Percentiles rank a stretch among this genome's conserved stretches.
Evolutionary conservation across 2,113 vertebrate genomes (phyloP).

Genomic region (Callopanchax toddi): DNA sequence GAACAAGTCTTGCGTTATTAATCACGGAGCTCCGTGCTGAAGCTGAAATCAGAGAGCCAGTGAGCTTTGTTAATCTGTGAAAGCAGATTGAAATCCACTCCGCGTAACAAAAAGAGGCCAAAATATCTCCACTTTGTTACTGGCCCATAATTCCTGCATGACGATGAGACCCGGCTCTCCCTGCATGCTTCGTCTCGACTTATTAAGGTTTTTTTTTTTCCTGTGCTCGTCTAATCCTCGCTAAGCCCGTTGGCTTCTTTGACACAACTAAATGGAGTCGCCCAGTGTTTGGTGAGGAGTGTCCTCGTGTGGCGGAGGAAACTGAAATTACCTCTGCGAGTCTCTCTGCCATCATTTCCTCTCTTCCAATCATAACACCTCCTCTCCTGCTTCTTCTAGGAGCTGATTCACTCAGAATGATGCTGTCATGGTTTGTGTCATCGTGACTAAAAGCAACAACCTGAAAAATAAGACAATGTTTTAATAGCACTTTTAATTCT

Average conservation of each 20-base stretch:
- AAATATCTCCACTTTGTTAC: slow-evolving; percentile 25
- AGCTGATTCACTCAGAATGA: slow-evolving; percentile 19
- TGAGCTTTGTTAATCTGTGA: slow-evolving; percentile 1
- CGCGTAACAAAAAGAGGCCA: background rate
- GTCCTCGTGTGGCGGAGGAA: slow-evolving; percentile 36
- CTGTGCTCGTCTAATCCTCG: slow-evolving; percentile 37
- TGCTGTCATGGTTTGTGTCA: background rate
- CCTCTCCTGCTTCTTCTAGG: background rate
- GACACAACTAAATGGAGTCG: slow-evolving; percentile 36
- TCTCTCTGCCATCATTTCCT: background rate
- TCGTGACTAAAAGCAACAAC: background rate
- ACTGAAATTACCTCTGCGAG: slow-evolving; percentile 35
- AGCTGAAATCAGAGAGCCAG: background rate
- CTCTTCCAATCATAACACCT: slow-evolving; percentile 3
- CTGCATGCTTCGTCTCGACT: slow-evolving; percentile 24
- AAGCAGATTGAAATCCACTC: slow-evolving; percentile 6
- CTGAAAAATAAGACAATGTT: slow-evolving; percentile 9
- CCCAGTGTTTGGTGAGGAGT: slow-evolving; percentile 36
- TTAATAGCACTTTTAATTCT: background rate
- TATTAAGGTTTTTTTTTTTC: slow-evolving; percentile 21
- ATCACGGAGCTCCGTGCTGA: background rate
- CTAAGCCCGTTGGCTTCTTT: slow-evolving; percentile 39
- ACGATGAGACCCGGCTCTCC: slow-evolving; percentile 17
- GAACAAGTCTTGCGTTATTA: background rate
- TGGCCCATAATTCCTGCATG: slow-evolving; percentile 23